Conservation (phyloP, 92 coral and sea anemone species). For the Epizoanthus ramosus region DNA sequence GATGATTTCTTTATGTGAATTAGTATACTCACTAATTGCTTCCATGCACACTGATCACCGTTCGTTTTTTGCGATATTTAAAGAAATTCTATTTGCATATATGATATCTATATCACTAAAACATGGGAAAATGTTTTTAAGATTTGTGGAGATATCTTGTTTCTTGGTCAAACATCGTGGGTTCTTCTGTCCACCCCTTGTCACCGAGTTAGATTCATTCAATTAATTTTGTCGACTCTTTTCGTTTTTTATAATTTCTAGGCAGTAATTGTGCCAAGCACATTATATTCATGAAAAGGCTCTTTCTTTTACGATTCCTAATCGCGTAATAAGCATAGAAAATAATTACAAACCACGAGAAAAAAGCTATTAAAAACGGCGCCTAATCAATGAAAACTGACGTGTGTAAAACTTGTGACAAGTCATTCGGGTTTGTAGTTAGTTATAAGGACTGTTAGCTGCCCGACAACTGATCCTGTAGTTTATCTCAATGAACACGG, state of each 20-base stretch:
- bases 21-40: too few species aligned
- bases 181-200: background rate
- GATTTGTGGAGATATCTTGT: constrained; percentile 9
- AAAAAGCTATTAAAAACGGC: background rate
- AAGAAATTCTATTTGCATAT: too few species aligned
- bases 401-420: background rate
- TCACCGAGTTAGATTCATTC: background rate
- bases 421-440: background rate
- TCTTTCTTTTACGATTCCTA: background rate
- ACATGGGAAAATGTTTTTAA: background rate
- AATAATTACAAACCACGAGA: background rate
- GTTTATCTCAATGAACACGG: constrained; percentile 6
- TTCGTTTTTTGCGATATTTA: too few species aligned
- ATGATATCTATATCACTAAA: too few species aligned
- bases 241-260: background rate
- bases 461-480: background rate
- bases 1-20: too few species aligned
- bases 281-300: background rate
- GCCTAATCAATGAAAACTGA: background rate
- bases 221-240: background rate
- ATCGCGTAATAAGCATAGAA: background rate
- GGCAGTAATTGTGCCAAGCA: background rate
- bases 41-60: too few species aligned
- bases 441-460: background rate
- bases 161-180: background rate